A percentile compares a stretch with the other conserved stretches of the same genome.
phyloP scores from a whole-genome alignment of 2,888 invertebrate species.

The Yponomeuta malinellus region DNA sequence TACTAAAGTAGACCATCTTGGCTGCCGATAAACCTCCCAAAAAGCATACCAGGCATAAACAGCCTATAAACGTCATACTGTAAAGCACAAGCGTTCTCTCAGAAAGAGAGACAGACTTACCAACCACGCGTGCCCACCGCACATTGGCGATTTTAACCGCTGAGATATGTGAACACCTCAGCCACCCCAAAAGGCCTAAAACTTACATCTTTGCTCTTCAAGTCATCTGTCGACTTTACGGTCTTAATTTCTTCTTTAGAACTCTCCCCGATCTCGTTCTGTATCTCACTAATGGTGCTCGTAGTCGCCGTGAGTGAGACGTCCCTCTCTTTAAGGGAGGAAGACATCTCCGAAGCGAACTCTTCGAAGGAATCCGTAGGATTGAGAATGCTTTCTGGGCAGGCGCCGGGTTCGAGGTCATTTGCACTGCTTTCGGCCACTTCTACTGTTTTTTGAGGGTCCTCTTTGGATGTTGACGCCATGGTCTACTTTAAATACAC shows the following conservation, averaged over 20 bases:
- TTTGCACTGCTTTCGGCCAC: conserved; percentile 36
- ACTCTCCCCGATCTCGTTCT: conserved; percentile 67
- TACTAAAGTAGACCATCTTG: too few relatives aligned
- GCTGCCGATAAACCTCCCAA: too few relatives aligned
- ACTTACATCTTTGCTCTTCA: conserved; percentile 59
- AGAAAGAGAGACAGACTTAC: too few relatives aligned
- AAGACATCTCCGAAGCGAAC: conserved; percentile 79
- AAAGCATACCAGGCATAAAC: too few relatives aligned
- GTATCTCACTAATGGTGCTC: conserved; percentile 77
- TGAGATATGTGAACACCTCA: neutral
- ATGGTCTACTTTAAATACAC: conserved; percentile 27
- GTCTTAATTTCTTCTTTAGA: conserved; percentile 43
- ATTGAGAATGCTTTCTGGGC: conserved; percentile 80
- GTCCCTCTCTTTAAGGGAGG: conserved; percentile 76
- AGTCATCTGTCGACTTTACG: conserved; percentile 56
- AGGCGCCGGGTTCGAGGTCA: conserved; percentile 63
- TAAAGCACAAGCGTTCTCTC: too few relatives aligned
- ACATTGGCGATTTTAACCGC: too few relatives aligned
- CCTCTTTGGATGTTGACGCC: conserved; percentile 62
- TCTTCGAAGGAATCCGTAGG: conserved; percentile 83
- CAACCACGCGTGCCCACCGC: too few relatives aligned
- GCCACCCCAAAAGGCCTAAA: neutral
- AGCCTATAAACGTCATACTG: too few relatives aligned
- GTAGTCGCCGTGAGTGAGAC: conserved; percentile 68
- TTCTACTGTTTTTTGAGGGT: conserved; percentile 28